These are phyloP conservation scores for Pollenia griseotomentosa DNA, from an alignment of 2,888 invertebrate genomes.

Conservation along the genomic window DNA sequence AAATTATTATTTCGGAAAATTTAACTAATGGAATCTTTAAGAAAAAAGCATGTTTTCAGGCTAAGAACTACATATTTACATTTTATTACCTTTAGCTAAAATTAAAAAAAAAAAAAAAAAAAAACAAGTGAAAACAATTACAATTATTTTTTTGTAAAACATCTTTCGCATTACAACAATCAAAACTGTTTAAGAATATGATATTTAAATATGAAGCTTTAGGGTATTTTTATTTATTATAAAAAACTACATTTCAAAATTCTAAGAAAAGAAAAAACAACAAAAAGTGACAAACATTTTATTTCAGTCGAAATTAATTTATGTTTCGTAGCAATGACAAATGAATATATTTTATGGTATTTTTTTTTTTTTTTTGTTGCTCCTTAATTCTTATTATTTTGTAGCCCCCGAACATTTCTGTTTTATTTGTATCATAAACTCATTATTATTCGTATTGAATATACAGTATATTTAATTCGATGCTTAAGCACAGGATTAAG, in stretches of 20 bases:
- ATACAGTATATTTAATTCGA: background rate
- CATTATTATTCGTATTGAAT: slow-evolving; percentile 16
- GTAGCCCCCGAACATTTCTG: background rate
- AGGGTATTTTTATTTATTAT: too few species aligned
- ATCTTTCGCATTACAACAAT: too few species aligned
- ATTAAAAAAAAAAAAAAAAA: too few species aligned
- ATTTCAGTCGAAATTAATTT: slow-evolving; percentile 46
- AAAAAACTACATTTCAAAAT: slow-evolving; percentile 6
- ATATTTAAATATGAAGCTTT: too few species aligned
- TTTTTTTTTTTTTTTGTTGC: slow-evolving; percentile 14
- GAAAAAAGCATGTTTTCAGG: too few species aligned
- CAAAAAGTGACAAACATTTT: slow-evolving; percentile 5
- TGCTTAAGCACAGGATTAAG: background rate
- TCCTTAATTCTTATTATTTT: background rate
- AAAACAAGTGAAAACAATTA: too few species aligned
- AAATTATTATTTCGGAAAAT: too few species aligned
- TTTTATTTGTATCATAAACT: slow-evolving; percentile 16
- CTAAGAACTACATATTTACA: too few species aligned
- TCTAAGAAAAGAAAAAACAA: slow-evolving; percentile 10
- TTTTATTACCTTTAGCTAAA: too few species aligned
- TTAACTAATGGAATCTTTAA: too few species aligned
- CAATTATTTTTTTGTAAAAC: too few species aligned
- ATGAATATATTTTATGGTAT: slow-evolving; percentile 31
- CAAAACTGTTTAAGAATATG: too few species aligned
- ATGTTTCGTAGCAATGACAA: slow-evolving; percentile 47